Evolutionary conservation across 92 coral and sea anemone genomes (phyloP).

Genomic region (Porites rus): DNA sequence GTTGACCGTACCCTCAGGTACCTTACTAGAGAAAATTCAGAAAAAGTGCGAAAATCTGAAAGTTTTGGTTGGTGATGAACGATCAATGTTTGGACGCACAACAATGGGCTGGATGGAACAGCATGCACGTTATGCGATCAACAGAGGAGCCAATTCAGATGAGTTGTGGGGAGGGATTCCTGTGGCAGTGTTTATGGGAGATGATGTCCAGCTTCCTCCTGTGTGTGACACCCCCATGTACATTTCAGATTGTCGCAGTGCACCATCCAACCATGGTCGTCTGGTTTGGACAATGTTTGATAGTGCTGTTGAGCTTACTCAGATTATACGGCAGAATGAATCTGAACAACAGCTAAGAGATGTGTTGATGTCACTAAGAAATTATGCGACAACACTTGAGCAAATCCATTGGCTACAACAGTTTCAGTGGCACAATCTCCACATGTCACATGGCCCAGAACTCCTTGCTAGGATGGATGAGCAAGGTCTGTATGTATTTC

Average conservation of each 20-base stretch:
- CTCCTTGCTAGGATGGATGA: constrained; percentile 52
- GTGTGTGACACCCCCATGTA: constrained; percentile 49
- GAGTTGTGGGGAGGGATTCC: constrained; percentile 54
- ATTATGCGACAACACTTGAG: not conserved
- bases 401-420: constrained; percentile 10
- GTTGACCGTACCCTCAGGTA: not conserved
- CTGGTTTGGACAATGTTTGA: constrained; percentile 47
- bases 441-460: not conserved
- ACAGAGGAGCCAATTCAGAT: constrained; percentile 29
- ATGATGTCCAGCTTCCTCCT: constrained; percentile 57
- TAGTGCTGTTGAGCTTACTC: constrained; percentile 47
- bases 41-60: not conserved
- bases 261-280: constrained; percentile 60
- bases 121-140: constrained; percentile 23
- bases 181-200: constrained; percentile 47
- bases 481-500: constrained; percentile 57
- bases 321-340: constrained; percentile 37
- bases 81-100: constrained; percentile 49
- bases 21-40: not conserved
- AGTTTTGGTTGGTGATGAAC: constrained; percentile 3
- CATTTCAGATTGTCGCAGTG: constrained; percentile 41
- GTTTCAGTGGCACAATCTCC: constrained; percentile 19
- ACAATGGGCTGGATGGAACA: constrained; percentile 58
- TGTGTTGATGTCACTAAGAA: not conserved
- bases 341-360: constrained; percentile 53